Base-by-base conservation (phyloP, 2,888 invertebrate genomes). In the Acrobeloides nanus region DNA sequence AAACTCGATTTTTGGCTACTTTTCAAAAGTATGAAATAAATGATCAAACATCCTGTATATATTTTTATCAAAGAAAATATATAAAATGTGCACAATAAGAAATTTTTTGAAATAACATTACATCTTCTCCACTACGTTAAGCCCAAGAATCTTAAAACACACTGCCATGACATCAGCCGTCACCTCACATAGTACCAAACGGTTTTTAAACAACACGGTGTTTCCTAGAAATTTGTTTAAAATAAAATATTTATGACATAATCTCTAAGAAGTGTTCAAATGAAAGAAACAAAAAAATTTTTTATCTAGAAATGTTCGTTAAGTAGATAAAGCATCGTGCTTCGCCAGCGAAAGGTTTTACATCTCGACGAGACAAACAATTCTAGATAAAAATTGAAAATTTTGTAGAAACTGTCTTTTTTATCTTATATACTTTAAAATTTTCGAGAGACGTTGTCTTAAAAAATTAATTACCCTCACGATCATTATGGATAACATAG, bases 401-500 rank as follows among this genome's bases (percentile, higher is more conserved):
- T n/a, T n/a, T n/a, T 17, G 10, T 12, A 20, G 27, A 34, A n/a
- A 46, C 37, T 7, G 25, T 15, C 6, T 17, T 20, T 18, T 35
- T n/a, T n/a, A n/a, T n/a, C n/a, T n/a, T n/a, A n/a, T n/a, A n/a
- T n/a, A n/a, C n/a, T n/a, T n/a, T n/a, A n/a, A n/a, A n/a, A n/a
- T n/a, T n/a, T n/a, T n/a, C n/a, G n/a, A n/a, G n/a, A n/a, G n/a
- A n/a, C n/a, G 52, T 24, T 53, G 76, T 80, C 79, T 51, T 18
- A 23, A 48, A 34, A 21, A 25, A n/a, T 76, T 79, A 53, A 37
- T 34, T 32, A 51, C 59, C 59, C 17, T 55, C 32, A 25, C 82
- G 80, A 75, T 92, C 85, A 75, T 89, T 92, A 75, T 93, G 89
- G 41, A 99, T 84, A 74, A 95, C 95, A 74, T 95, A 97, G 76